phyloP scores from a whole-genome alignment of 1,140 invertebrate genomes.

The Cydia fagiglandana region DNA sequence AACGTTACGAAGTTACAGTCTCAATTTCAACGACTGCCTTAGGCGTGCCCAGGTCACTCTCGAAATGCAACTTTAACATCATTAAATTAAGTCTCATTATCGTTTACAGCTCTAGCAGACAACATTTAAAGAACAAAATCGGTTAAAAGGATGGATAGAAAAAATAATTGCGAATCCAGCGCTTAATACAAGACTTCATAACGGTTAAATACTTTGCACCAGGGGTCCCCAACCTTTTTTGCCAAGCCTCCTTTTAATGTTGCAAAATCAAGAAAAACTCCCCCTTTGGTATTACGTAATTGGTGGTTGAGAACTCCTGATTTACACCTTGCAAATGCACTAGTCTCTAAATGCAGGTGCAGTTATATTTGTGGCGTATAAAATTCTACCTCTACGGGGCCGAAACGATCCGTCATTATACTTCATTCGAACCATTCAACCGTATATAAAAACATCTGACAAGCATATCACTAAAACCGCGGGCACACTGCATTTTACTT shows the following conservation, averaged over 20 bases:
- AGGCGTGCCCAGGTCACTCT: not conserved
- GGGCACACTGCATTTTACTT: not conserved
- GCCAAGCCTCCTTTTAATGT: not conserved
- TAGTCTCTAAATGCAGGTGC: slow-evolving; percentile 9
- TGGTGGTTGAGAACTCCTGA: not conserved
- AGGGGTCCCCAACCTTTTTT: not conserved
- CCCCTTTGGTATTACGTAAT: not conserved
- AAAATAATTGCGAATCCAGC: slow-evolving; percentile 22
- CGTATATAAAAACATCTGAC: slow-evolving; percentile 30
- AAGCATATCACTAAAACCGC: slow-evolving; percentile 20
- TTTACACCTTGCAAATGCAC: not conserved
- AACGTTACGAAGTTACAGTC: not conserved
- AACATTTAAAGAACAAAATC: not conserved
- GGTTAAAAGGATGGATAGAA: not conserved
- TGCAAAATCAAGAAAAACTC: not conserved
- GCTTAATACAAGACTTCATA: not conserved
- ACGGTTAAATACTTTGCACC: not conserved
- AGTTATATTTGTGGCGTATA: not conserved
- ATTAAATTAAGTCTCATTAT: not conserved
- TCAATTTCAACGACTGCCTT: not conserved
- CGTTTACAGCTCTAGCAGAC: not conserved
- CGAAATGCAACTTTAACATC: not conserved
- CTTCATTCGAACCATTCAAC: slow-evolving; percentile 24
- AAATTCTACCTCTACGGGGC: slow-evolving; percentile 22
- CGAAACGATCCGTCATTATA: not conserved